phyloP scores from a whole-genome alignment of 2,113 vertebrate species.

The Apeltes quadracus region DNA sequence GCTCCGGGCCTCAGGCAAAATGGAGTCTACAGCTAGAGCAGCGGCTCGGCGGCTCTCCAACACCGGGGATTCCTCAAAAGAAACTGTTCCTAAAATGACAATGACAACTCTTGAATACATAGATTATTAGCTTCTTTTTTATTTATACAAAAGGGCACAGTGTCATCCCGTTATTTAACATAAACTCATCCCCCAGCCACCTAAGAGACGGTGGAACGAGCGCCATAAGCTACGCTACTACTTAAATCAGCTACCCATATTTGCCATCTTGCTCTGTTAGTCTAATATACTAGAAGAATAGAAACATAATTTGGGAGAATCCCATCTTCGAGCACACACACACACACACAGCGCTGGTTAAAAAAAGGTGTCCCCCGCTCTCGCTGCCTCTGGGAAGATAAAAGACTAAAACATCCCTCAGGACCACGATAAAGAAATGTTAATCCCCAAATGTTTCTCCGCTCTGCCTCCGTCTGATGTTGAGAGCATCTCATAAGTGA shows the following conservation, averaged over 20 bases:
- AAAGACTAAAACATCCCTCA: slow-evolving; percentile 51
- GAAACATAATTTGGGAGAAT: slow-evolving; percentile 53
- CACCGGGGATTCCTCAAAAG: neutral
- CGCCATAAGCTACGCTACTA: neutral
- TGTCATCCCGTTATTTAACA: slow-evolving; percentile 15
- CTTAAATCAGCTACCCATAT: slow-evolving; percentile 27
- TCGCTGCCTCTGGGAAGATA: slow-evolving; percentile 50
- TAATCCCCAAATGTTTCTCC: slow-evolving; percentile 37
- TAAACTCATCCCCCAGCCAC: slow-evolving; percentile 1
- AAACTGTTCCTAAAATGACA: neutral
- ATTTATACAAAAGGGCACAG: neutral
- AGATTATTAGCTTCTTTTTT: neutral
- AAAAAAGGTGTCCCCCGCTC: slow-evolving; percentile 33
- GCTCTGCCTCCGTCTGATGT: slow-evolving; percentile 7
- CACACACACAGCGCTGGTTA: slow-evolving; percentile 7
- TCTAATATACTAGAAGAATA: slow-evolving; percentile 25
- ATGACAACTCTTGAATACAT: neutral
- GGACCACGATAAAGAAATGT: slow-evolving; percentile 41
- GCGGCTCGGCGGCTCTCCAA: slow-evolving; percentile 11
- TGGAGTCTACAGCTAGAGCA: slow-evolving; percentile 16
- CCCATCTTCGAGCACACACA: slow-evolving; percentile 25
- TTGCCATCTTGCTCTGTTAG: slow-evolving; percentile 21
- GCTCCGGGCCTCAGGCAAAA: slow-evolving; percentile 47
- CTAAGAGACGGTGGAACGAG: neutral
- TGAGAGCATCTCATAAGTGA: slow-evolving; percentile 41